Conservation (phyloP, 1,140 invertebrate genomes). For the Leptinotarsa defecta region DNA sequence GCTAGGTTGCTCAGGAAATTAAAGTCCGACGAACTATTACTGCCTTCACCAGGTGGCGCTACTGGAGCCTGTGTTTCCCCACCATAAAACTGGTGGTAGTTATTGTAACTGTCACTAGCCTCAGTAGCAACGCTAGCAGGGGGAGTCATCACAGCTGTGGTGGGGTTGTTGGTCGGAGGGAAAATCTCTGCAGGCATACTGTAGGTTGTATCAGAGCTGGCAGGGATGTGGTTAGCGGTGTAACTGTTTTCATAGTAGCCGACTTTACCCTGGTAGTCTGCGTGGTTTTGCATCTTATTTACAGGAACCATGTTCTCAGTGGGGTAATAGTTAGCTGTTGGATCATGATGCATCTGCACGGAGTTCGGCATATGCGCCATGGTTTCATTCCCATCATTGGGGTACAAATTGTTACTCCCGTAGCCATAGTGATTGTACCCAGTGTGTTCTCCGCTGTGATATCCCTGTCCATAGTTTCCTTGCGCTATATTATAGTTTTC, state of each 20-base stretch:
- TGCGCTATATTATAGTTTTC: slow-evolving; percentile 55
- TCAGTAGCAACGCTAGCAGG: slow-evolving; percentile 64
- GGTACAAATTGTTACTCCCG: slow-evolving; percentile 44
- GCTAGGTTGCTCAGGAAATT: slow-evolving; percentile 89
- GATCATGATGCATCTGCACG: slow-evolving; percentile 45
- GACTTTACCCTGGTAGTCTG: slow-evolving; percentile 42
- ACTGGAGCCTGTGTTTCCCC: slow-evolving; percentile 61
- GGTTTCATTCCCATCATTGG: slow-evolving; percentile 43
- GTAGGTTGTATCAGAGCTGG: slow-evolving; percentile 54
- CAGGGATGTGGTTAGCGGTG: slow-evolving; percentile 45
- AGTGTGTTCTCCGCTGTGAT: slow-evolving; percentile 42
- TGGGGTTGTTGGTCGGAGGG: slow-evolving; percentile 39
- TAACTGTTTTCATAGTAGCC: slow-evolving; percentile 53
- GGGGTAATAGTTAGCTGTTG: slow-evolving; percentile 45
- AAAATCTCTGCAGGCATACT: slow-evolving; percentile 51
- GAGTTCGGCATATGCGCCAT: slow-evolving; percentile 44
- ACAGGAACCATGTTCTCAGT: slow-evolving; percentile 47
- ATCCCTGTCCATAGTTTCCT: slow-evolving; percentile 49
- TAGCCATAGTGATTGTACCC: slow-evolving; percentile 52
- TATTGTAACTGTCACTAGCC: slow-evolving; percentile 66
- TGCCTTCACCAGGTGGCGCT: slow-evolving; percentile 71
- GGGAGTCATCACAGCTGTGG: slow-evolving; percentile 59
- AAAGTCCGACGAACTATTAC: slow-evolving; percentile 88
- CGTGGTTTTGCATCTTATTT: slow-evolving; percentile 47
- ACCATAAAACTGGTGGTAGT: slow-evolving; percentile 71